These are phyloP conservation scores for Ahaetulla prasina DNA, from an alignment of 2,113 vertebrate species.

Conservation along the genomic window DNA sequence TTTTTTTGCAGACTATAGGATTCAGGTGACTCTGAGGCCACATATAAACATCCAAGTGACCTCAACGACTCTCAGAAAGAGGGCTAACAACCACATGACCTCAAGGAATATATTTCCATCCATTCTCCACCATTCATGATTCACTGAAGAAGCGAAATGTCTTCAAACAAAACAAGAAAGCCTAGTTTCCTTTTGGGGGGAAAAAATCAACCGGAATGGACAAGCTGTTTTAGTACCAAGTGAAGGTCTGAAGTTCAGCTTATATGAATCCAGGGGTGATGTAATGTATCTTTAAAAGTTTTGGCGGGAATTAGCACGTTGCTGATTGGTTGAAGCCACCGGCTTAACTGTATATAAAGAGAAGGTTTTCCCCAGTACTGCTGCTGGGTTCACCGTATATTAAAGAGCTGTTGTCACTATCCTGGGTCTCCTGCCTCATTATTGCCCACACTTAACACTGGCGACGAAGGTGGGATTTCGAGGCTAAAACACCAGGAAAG, in stretches of 20 bases:
- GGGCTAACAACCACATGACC: neutral
- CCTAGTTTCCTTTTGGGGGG: neutral
- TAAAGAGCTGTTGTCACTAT: too few species aligned
- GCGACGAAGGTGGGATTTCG: too few species aligned
- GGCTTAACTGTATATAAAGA: too few species aligned
- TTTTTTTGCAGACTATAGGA: neutral
- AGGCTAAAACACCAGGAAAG: too few species aligned
- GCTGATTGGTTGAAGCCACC: too few species aligned
- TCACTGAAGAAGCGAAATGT: neutral
- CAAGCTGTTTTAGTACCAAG: neutral
- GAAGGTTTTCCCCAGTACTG: too few species aligned
- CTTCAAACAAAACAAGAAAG: neutral
- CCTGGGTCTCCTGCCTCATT: too few species aligned
- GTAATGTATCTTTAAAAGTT: too few species aligned
- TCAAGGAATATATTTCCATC: neutral
- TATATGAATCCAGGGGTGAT: neutral
- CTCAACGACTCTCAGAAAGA: neutral
- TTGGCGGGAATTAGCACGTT: too few species aligned
- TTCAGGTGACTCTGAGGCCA: neutral
- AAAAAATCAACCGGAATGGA: neutral
- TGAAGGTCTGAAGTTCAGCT: neutral
- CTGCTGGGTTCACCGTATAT: too few species aligned
- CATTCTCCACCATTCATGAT: neutral
- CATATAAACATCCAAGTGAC: neutral
- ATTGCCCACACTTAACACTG: too few species aligned